Evolutionary conservation across 2,888 invertebrate species (phyloP), one percentile per base, ranked within the genome.

Genomic region (Heteromyza rotundicornis): DNA sequence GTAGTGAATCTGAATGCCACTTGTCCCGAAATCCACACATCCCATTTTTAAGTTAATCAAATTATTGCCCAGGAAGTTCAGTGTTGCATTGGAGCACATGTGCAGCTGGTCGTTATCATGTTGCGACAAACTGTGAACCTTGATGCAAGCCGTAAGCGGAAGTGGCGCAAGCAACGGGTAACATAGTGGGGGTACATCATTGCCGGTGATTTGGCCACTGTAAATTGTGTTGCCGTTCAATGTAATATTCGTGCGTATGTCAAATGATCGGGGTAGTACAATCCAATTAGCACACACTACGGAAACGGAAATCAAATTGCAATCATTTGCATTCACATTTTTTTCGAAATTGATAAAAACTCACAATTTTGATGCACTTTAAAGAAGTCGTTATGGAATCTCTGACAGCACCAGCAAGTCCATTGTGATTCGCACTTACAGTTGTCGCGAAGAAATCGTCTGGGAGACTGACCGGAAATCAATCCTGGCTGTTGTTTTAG

Each of bases 121-220:
- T 23, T 62, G 62, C 10, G 32, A 8, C 5, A 66, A 50, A 35
- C 65, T 66, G 51, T 66, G 66, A 8, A 68, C 59, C 61, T 66
- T 64, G n/a, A 68, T 14, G 60, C 68, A 68, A 24, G 64, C 66
- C 8, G 59, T 63, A 35, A 68, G 14, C 3, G 66, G 65, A 23
- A 65, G 22, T 17, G 64, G 59, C 27, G 65, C 64, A 59, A 62
- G 55, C 12, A 64, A 51, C 22, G 66, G 66, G 20, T 61, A 60
- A 58, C 68, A 68, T 44, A 66, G 63, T n/a, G 66, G 66, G 49
- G 68, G 68, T 54, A 65, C 59, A 8, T 55, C 59, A 54, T 59
- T 63, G 23, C 62, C 64, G 2, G 65, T 64, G 44, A 68, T 65
- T 14, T 47, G 66, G 51, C 64, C 64, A 20, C 59, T 60, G 12